Evolutionary conservation across 2,888 invertebrate species (phyloP).

Genomic region (Girardia tigrina): DNA sequence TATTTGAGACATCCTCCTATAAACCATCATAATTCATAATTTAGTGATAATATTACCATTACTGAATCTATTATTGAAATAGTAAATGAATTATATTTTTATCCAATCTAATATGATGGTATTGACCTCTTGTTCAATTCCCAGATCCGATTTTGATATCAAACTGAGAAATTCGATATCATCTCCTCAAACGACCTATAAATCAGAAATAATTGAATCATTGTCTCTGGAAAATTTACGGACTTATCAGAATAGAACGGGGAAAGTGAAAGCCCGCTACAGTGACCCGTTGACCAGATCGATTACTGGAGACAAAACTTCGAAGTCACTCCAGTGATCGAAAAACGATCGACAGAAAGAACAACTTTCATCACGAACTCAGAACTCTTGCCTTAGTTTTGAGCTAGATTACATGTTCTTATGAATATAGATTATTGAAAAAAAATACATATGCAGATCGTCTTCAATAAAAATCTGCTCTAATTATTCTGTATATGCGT

Average conservation of each 20-base stretch:
- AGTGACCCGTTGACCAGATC: conserved; percentile 3
- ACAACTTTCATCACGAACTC: not conserved
- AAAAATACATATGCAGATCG: not conserved
- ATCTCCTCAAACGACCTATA: not conserved
- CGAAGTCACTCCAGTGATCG: not conserved
- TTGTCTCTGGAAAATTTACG: conserved; percentile 3
- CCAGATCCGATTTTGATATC: not conserved
- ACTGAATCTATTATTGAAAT: too few species aligned
- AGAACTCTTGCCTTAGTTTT: not conserved
- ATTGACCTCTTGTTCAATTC: too few species aligned
- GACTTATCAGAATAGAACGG: not conserved
- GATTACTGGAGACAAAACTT: not conserved
- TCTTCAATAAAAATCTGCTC: not conserved
- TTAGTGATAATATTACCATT: too few species aligned
- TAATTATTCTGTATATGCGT: not conserved
- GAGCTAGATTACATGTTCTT: not conserved
- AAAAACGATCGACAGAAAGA: not conserved
- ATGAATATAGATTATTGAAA: not conserved
- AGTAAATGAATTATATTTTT: too few species aligned
- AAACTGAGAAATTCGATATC: not conserved
- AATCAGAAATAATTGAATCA: not conserved
- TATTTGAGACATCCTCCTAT: too few species aligned
- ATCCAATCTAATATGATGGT: too few species aligned
- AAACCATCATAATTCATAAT: too few species aligned
- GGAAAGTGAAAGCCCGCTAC: not conserved